A percentile compares a stretch with the other conserved stretches of the same genome.
phyloP scores from a whole-genome alignment of 2,888 invertebrate species.

The Epirrhoe tristata region DNA sequence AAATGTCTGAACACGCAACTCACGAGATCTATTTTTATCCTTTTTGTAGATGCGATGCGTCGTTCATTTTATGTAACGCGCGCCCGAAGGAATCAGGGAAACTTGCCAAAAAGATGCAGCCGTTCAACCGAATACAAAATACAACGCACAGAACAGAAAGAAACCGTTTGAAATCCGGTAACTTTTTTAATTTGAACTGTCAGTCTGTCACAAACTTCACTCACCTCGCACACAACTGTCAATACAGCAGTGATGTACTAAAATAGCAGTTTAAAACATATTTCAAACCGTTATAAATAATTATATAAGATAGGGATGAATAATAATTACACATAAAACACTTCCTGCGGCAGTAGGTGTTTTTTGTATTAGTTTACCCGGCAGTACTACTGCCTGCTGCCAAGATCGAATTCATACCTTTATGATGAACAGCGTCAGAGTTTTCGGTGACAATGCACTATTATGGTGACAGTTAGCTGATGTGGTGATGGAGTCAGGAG shows the following conservation, averaged over 20 bases:
- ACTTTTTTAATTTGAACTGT: conserved; percentile 59
- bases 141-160: conserved; percentile 32
- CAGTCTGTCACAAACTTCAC: conserved; percentile 1
- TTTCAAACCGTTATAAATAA: too few relatives aligned
- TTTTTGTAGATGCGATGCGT: conserved; percentile 71
- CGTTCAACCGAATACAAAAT: conserved; percentile 41
- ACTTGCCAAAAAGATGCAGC: conserved; percentile 75
- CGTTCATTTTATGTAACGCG: conserved; percentile 77
- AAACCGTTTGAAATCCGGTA: conserved; percentile 77
- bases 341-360: too few relatives aligned
- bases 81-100: conserved; percentile 74
- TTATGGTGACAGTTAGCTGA: too few relatives aligned
- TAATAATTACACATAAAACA: too few relatives aligned
- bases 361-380: too few relatives aligned
- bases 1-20: conserved; percentile 79
- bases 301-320: too few relatives aligned
- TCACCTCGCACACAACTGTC: conserved; percentile 2
- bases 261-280: too few relatives aligned
- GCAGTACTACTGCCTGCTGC: too few relatives aligned
- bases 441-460: too few relatives aligned
- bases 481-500: too few relatives aligned
- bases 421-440: too few relatives aligned
- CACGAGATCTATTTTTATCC: conserved; percentile 81
- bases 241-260: conserved; percentile 4
- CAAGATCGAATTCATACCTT: too few relatives aligned